Evolutionary conservation across 53 echinoderm and acorn worm species (phyloP).

Genomic region (Antedon mediterranea): DNA sequence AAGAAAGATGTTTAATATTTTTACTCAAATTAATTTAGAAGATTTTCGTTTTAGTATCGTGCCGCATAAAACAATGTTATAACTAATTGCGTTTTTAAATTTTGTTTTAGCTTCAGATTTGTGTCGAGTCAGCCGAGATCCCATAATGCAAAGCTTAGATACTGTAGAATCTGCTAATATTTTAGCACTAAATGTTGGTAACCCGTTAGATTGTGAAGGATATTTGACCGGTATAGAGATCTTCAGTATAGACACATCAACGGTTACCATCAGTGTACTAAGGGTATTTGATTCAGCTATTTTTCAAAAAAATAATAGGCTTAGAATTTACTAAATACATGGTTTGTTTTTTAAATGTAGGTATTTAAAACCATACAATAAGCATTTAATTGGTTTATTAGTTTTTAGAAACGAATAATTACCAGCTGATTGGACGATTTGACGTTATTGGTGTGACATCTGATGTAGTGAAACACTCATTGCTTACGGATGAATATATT

Average conservation of each 20-base stretch:
- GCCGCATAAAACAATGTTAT: no score
- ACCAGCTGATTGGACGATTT: not conserved
- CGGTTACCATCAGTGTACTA: not conserved
- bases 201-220: not conserved
- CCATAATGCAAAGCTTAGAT: not conserved
- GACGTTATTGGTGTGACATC: not conserved
- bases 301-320: no score
- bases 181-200: not conserved
- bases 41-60: no score
- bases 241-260: not conserved
- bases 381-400: not conserved
- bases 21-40: no score
- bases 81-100: no score
- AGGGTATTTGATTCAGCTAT: no score
- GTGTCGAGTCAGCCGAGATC: not conserved
- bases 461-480: not conserved
- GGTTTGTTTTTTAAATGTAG: no score
- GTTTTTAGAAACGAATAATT: not conserved
- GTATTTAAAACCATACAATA: no score
- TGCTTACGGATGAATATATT: not conserved
- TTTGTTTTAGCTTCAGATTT: not conserved
- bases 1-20: no score
- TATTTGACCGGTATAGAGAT: not conserved
- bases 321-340: no score
- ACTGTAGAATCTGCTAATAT: not conserved